Evolutionary conservation across 2,113 vertebrate genomes (phyloP).

Genomic region (Microtus pennsylvanicus): DNA sequence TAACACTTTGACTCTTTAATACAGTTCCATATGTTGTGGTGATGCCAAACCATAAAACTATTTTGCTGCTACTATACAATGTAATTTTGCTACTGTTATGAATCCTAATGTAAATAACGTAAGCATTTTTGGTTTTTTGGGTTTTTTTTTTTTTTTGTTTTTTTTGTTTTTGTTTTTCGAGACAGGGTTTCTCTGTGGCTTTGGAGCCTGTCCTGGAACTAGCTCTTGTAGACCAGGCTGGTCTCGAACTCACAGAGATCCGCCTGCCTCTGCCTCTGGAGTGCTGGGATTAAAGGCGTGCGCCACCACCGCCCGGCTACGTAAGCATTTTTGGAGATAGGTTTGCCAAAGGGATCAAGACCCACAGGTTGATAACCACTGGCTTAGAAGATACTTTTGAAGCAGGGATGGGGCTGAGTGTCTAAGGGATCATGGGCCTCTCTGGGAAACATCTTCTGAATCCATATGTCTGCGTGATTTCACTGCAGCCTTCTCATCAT

Average conservation of each 20-base stretch:
- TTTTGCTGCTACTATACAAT: neutral
- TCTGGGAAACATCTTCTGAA: neutral
- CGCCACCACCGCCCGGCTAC: too few species aligned
- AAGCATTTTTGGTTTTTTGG: neutral
- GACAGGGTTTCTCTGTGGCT: too few species aligned
- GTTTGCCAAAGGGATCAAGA: neutral
- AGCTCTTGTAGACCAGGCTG: too few species aligned
- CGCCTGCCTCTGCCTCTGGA: too few species aligned
- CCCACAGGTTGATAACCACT: too few species aligned
- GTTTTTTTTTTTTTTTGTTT: too few species aligned
- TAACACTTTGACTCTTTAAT: neutral
- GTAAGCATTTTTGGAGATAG: neutral
- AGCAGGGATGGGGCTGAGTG: neutral
- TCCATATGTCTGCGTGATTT: neutral
- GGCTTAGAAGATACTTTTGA: neutral
- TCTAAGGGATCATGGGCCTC: neutral
- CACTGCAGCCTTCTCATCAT: neutral
- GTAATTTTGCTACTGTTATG: neutral
- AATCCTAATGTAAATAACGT: neutral
- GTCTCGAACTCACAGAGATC: too few species aligned
- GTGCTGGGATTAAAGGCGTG: too few species aligned
- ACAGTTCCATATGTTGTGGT: neutral
- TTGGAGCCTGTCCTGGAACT: too few species aligned
- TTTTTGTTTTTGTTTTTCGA: too few species aligned
- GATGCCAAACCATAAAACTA: neutral